Percentiles rank a stretch among this genome's conserved stretches.
phyloP scores from a whole-genome alignment of 2,888 invertebrate species.

The Cosmia pyralina region DNA sequence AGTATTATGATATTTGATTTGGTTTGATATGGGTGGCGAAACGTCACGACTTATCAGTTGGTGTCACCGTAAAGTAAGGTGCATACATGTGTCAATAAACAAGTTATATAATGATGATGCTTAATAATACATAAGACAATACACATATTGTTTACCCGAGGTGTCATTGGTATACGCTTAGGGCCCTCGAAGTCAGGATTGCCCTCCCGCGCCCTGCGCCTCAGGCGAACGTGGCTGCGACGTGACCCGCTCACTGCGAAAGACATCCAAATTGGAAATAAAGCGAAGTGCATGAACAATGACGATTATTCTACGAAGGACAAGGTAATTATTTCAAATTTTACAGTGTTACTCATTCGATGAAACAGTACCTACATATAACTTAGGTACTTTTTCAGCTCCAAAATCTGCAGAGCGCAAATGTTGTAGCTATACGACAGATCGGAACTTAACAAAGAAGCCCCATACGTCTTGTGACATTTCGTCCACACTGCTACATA shows the following conservation, averaged over 20 bases:
- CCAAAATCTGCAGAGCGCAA: slow-evolving; percentile 28
- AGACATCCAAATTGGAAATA: slow-evolving; percentile 37
- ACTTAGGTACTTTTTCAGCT: background rate
- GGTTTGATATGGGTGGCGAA: slow-evolving; percentile 37
- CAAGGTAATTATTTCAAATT: slow-evolving; percentile 1
- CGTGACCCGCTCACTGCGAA: slow-evolving; percentile 54
- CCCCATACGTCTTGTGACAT: slow-evolving; percentile 77
- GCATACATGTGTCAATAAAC: slow-evolving; percentile 38
- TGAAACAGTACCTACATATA: background rate
- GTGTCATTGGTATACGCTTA: slow-evolving; percentile 53
- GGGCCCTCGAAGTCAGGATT: slow-evolving; percentile 5
- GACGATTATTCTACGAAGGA: slow-evolving; percentile 3
- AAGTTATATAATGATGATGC: slow-evolving; percentile 42
- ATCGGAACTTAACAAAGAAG: slow-evolving; percentile 69
- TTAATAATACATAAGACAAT: slow-evolving; percentile 54
- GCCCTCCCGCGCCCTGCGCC: slow-evolving; percentile 13
- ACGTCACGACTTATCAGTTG: slow-evolving; percentile 37
- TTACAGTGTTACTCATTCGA: slow-evolving; percentile 2
- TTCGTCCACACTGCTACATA: slow-evolving; percentile 78
- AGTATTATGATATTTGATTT: slow-evolving; percentile 37
- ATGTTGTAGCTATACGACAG: slow-evolving; percentile 45
- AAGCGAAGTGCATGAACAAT: background rate
- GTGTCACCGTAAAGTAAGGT: slow-evolving; percentile 11
- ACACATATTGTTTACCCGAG: slow-evolving; percentile 61
- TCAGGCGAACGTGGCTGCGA: slow-evolving; percentile 27